Base-by-base conservation (phyloP, 2,888 invertebrate genomes). In the Epistrophella euchroma region DNA sequence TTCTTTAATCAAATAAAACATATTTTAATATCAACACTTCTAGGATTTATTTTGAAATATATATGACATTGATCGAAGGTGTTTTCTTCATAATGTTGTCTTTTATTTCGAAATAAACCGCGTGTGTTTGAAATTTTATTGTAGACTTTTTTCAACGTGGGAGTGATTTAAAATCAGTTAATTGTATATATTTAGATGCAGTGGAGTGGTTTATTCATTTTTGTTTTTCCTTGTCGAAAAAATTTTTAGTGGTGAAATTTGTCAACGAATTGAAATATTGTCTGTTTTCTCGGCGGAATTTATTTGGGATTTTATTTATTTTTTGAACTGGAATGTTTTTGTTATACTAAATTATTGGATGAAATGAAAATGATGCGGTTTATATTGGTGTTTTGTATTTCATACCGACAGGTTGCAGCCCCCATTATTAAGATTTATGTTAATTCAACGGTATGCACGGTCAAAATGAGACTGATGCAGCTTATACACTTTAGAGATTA, bases 101-200 rank as follows among this genome's bases (percentile, higher is more conserved):
- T n/a, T 22, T 60, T 13, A 22, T 22, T 37, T 58, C 11, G 10
- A 37, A 60, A n/a, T 19, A 4, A 37, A 40, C 2, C 1, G 1
- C 13, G 15, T 22, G 15, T 40, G 5, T 4, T n/a, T n/a, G 9
- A 17, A 19, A n/a, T 19, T 35, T 47, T 13, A 1, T 17, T 32
- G 10, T n/a, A 37, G 50, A 68, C 22, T 88, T 50, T 37, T 37
- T 37, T 64, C 47, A 13, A 77, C 82, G 88, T 90, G 88, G 82
- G 68, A 68, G 84, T 88, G 88, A 76, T 58, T 74, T 75, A 85
- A 88, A 88, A 89, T 91, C 91, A 91, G 90, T 90, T 91, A 90
- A 91, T 89, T 83, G 47, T 73, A 64, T 91, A 91, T 91, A 90
- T 90, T 88, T 90, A 90, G 90, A 90, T n/a, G n/a, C 78, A 88